Evolutionary conservation across 2,797 vertebrate genomes (phyloP).

Genomic region (Prunella strophiata): DNA sequence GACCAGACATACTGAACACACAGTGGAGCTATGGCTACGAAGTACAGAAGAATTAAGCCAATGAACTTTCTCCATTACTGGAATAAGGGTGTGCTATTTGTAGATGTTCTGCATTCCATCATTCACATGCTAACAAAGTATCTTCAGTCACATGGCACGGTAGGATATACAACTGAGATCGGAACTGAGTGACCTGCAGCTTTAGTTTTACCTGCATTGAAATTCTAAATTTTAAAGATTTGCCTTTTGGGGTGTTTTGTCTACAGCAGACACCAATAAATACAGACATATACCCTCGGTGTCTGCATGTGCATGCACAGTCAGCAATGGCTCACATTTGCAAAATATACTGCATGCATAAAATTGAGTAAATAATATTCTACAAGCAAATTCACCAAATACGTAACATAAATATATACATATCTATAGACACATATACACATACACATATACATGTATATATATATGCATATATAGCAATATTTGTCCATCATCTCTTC

Average conservation of each 20-base stretch:
- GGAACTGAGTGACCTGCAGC: neutral
- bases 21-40: constrained; percentile 75
- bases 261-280: neutral
- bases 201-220: constrained; percentile 5
- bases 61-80: constrained; percentile 71
- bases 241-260: neutral
- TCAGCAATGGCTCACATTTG: neutral
- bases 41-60: constrained; percentile 73
- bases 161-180: neutral
- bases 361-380: neutral
- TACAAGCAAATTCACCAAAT: neutral
- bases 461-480: neutral
- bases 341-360: neutral
- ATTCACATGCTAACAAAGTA: constrained; percentile 9
- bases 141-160: constrained; percentile 34
- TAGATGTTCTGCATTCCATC: constrained; percentile 37
- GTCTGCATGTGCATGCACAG: neutral
- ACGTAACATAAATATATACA: neutral
- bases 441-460: neutral
- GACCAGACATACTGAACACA: constrained; percentile 79
- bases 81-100: constrained; percentile 53
- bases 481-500: constrained; percentile 58
- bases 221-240: constrained; percentile 21
- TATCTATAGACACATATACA: neutral
- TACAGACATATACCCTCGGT: neutral